These are phyloP conservation scores for Alaudala cheleensis DNA, from an alignment of 2,113 vertebrate genomes.

Conservation along the genomic window DNA sequence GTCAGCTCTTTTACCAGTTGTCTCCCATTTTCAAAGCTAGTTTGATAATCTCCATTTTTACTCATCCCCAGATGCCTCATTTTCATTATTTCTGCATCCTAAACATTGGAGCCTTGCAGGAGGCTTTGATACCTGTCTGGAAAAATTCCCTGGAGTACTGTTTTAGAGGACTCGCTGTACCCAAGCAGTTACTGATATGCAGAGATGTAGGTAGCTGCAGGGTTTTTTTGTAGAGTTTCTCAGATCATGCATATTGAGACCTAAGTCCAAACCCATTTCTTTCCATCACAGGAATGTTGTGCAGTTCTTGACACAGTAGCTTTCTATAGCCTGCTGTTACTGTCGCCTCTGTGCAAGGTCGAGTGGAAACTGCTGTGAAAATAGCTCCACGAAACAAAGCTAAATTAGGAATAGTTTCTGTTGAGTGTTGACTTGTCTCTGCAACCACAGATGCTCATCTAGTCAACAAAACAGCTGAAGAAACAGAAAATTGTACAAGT, in stretches of 20 bases:
- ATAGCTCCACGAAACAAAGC: slow-evolving; percentile 17
- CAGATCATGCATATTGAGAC: not conserved
- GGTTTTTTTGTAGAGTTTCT: not conserved
- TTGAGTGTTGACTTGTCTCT: not conserved
- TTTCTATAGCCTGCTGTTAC: not conserved
- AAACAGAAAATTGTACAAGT: not conserved
- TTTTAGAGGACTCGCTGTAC: not conserved
- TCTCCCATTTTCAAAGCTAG: not conserved
- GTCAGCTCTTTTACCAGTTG: not conserved
- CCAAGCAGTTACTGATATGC: not conserved
- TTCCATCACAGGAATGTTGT: not conserved
- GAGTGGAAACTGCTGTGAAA: slow-evolving; percentile 16
- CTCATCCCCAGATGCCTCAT: not conserved
- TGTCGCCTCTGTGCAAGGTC: not conserved
- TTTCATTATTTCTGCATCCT: not conserved
- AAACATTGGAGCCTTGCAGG: not conserved
- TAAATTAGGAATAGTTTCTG: slow-evolving; percentile 17
- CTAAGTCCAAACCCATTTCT: not conserved
- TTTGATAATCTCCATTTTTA: not conserved
- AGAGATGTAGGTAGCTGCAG: not conserved
- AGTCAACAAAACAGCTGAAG: not conserved
- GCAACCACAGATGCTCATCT: not conserved
- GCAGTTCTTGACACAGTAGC: not conserved
- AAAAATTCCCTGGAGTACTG: not conserved
- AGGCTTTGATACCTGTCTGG: not conserved